A percentile compares a stretch with the other conserved stretches of the same genome.
phyloP scores from a whole-genome alignment of 2,888 invertebrate genomes.

The Drosophila birchii region DNA sequence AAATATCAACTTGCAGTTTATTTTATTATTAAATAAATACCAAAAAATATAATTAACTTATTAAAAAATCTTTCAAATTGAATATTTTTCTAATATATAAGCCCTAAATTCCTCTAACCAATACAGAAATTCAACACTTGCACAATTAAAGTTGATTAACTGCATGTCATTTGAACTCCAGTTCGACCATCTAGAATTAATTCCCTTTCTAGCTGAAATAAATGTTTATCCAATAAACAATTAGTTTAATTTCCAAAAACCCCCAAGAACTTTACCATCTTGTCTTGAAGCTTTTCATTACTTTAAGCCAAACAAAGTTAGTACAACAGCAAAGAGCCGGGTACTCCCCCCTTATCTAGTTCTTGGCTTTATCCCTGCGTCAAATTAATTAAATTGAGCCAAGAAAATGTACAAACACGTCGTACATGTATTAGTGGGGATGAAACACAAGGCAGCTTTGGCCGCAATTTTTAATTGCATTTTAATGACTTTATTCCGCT shows the following conservation, averaged over 20 bases:
- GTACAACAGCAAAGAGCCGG: conserved; percentile 17
- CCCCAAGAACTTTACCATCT: neutral
- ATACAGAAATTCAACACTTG: neutral
- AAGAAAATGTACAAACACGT: conserved; percentile 53
- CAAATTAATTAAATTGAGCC: conserved; percentile 73
- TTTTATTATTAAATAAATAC: neutral
- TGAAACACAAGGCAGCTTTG: conserved; percentile 24
- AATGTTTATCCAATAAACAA: conserved; percentile 28
- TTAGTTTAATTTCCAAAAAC: conserved; percentile 15
- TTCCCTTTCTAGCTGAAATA: conserved; percentile 16
- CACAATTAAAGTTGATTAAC: conserved; percentile 14
- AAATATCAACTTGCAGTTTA: neutral
- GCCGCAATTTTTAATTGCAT: conserved; percentile 73
- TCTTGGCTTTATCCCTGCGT: conserved; percentile 16
- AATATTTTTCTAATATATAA: neutral
- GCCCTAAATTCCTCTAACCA: neutral
- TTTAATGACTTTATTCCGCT: conserved; percentile 74
- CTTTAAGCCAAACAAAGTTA: conserved; percentile 36
- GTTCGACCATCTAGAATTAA: conserved; percentile 7
- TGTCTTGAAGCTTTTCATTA: conserved; percentile 9
- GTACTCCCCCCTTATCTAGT: neutral
- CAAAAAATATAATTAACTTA: too few species aligned
- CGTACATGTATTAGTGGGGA: conserved; percentile 10
- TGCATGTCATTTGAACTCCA: conserved; percentile 3
- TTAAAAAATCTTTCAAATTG: neutral